Percentiles rank a stretch among this genome's conserved stretches.
Evolutionary conservation across 1,140 invertebrate genomes (phyloP).

Genomic region (Pachyrhynchus sulphureomaculatus): DNA sequence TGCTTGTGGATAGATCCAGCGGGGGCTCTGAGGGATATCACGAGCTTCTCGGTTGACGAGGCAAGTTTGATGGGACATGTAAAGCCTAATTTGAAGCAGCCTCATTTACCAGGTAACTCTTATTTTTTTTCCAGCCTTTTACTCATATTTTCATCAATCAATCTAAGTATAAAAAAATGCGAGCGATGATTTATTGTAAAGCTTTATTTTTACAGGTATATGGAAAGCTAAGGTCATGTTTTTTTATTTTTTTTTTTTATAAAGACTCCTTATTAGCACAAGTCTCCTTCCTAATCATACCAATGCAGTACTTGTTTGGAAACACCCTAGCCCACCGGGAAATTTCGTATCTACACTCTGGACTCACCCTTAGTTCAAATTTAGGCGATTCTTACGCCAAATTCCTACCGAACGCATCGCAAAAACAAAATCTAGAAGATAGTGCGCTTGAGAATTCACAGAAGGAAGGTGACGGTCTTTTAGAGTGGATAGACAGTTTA

Average conservation of each 20-base stretch:
- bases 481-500: slow-evolving; percentile 75
- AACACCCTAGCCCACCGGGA: slow-evolving; percentile 61
- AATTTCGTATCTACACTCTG: slow-evolving; percentile 62
- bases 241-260: no score
- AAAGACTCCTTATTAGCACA: slow-evolving; percentile 65
- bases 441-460: slow-evolving; percentile 58
- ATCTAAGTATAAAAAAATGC: no score
- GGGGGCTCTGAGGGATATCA: slow-evolving; percentile 74
- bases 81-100: slow-evolving; percentile 75
- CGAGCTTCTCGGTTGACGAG: slow-evolving; percentile 72
- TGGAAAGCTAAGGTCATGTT: slow-evolving; percentile 85
- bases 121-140: no score
- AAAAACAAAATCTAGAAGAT: slow-evolving; percentile 48
- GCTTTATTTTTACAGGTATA: slow-evolving; percentile 24
- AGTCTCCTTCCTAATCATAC: slow-evolving; percentile 75
- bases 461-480: slow-evolving; percentile 62
- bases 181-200: no score
- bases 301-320: slow-evolving; percentile 65
- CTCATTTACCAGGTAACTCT: slow-evolving; percentile 70
- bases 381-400: slow-evolving; percentile 59
- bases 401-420: slow-evolving; percentile 55
- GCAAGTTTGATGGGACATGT: slow-evolving; percentile 62
- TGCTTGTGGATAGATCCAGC: slow-evolving; percentile 85
- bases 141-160: no score
- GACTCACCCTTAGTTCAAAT: slow-evolving; percentile 53